phyloP scores from a whole-genome alignment of 92 coral and sea anemone species.

The Zoanthus sociatus region DNA sequence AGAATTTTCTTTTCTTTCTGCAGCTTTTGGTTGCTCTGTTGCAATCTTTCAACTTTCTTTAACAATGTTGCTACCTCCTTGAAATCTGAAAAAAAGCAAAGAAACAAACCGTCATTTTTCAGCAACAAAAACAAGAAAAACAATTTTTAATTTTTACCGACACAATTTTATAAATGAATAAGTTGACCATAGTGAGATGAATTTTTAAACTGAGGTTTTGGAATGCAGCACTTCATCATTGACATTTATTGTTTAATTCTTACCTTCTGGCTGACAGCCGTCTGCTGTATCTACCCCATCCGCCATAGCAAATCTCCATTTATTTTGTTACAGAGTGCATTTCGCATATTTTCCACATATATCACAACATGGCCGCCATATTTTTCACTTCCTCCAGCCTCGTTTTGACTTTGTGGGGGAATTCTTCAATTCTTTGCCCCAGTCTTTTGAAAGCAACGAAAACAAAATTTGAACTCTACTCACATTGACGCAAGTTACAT shows the following conservation, averaged over 20 bases:
- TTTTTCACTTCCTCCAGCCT: conserved; percentile 68
- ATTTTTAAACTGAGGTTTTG: too few species aligned
- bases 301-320: conserved; percentile 45
- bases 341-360: conserved; percentile 25
- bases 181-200: too few species aligned
- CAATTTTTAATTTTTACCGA: background rate
- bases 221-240: too few species aligned
- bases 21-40: conserved; percentile 71
- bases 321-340: conserved; percentile 39
- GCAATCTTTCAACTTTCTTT: conserved; percentile 69
- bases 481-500: too few species aligned
- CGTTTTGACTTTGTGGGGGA: conserved; percentile 52
- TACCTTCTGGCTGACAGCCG: conserved; percentile 45
- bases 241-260: background rate
- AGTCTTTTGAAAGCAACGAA: too few species aligned
- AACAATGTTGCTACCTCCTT: conserved; percentile 64
- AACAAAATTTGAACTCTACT: too few species aligned
- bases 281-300: conserved; percentile 42
- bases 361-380: conserved; percentile 78
- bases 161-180: too few species aligned
- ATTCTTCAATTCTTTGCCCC: background rate
- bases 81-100: conserved; percentile 61
- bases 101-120: background rate
- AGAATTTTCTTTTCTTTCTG: conserved; percentile 64
- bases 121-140: background rate